These are phyloP conservation scores for Megalops atlanticus DNA, from an alignment of 2,113 vertebrate genomes.

Conservation along the genomic window DNA sequence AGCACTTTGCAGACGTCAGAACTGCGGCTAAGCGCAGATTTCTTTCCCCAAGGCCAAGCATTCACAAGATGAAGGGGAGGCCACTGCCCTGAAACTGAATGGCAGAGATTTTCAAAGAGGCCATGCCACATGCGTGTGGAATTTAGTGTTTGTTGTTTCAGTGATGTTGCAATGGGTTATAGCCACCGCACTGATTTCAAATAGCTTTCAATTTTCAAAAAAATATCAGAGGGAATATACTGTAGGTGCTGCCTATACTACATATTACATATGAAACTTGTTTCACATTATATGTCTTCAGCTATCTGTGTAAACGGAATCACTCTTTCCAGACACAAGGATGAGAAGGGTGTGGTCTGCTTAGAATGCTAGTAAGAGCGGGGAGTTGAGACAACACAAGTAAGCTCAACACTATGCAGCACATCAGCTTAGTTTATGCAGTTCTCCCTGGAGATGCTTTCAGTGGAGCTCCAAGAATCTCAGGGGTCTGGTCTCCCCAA, in stretches of 20 bases:
- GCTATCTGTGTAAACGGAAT: not conserved
- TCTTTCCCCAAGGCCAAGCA: constrained; percentile 3
- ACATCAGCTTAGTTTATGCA: not conserved
- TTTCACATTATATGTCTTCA: not conserved
- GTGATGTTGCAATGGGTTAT: not conserved
- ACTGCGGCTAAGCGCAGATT: not conserved
- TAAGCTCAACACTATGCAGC: not conserved
- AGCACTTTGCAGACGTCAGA: constrained; percentile 11
- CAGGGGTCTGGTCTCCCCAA: not conserved
- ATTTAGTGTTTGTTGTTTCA: not conserved
- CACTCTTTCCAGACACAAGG: not conserved
- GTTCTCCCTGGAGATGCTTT: not conserved
- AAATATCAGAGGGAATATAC: not conserved
- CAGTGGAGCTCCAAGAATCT: not conserved
- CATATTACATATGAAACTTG: not conserved
- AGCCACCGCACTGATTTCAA: not conserved
- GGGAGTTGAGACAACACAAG: not conserved
- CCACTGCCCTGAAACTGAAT: no score
- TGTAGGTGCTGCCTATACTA: no score
- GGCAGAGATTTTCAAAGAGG: no score
- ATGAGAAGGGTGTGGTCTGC: not conserved
- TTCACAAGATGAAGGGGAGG: constrained; percentile 9
- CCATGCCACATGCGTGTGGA: not conserved
- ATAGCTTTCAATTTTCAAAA: not conserved
- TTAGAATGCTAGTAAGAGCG: not conserved